Conservation (phyloP, 1,140 invertebrate genomes). For the Argopecten irradians region DNA sequence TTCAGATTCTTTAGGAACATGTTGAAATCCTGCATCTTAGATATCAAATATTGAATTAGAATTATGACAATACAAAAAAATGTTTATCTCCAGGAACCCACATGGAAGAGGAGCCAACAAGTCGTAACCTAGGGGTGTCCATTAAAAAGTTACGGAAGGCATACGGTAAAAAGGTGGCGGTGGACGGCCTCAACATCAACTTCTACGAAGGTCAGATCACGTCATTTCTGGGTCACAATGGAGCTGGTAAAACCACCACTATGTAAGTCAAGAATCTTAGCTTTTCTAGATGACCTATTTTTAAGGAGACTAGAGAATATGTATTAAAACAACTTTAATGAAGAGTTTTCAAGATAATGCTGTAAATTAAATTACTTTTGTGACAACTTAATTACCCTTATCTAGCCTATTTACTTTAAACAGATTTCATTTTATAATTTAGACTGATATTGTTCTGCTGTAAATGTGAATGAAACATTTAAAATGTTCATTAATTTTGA, state of each 20-base stretch:
- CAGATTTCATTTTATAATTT: no score
- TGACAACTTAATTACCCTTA: no score
- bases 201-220: constrained; percentile 83
- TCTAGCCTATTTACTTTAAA: no score
- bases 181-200: constrained; percentile 82
- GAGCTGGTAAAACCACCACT: constrained; percentile 83
- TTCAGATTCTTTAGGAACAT: no score
- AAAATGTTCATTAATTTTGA: no score
- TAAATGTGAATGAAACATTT: no score
- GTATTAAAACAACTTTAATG: background rate
- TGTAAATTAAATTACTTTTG: background rate
- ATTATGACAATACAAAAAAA: no score
- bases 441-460: no score
- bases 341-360: background rate
- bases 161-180: constrained; percentile 79
- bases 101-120: constrained; percentile 81
- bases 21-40: no score
- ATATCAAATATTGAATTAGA: no score
- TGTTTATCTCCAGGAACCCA: constrained; percentile 36
- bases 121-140: constrained; percentile 81
- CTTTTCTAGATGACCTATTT: background rate
- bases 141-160: constrained; percentile 83
- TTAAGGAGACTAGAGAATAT: background rate
- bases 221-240: constrained; percentile 82
- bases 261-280: constrained; percentile 75